Evolutionary conservation across 2,888 invertebrate genomes (phyloP).

Genomic region (Ptilodon capucinus): DNA sequence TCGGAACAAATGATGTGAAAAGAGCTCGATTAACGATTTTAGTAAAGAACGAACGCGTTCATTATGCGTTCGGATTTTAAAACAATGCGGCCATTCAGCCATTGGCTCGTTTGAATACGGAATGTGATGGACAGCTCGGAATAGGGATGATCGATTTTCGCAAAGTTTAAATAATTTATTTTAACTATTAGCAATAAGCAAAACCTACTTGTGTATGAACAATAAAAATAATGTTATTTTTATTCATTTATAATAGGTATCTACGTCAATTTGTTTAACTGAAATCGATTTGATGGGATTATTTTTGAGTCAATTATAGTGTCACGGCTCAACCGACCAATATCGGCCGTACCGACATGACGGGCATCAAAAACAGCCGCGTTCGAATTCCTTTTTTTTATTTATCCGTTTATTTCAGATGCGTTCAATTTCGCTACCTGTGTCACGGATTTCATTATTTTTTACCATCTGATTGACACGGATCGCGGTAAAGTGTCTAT

Average conservation of each 20-base stretch:
- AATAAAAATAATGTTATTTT: too few relatives aligned
- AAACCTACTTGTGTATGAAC: not conserved
- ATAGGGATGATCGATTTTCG: constrained; percentile 1
- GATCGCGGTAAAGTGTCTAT: constrained; percentile 51
- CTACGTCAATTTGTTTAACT: too few relatives aligned
- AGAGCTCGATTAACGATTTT: constrained; percentile 75
- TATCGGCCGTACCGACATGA: not conserved
- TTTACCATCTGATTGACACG: constrained; percentile 55
- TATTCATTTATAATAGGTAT: too few relatives aligned
- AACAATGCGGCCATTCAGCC: constrained; percentile 75
- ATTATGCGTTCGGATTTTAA: constrained; percentile 74
- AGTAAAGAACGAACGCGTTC: constrained; percentile 63
- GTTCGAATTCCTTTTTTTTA: constrained; percentile 39
- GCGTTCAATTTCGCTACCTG: constrained; percentile 52
- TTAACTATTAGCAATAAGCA: not conserved
- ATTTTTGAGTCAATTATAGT: not conserved
- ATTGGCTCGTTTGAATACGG: constrained; percentile 72
- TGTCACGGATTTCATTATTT: constrained; percentile 58
- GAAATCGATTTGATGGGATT: too few relatives aligned
- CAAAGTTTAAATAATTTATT: not conserved
- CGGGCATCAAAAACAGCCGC: constrained; percentile 49
- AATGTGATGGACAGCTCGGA: constrained; percentile 57
- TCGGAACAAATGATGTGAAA: constrained; percentile 76
- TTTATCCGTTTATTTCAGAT: constrained; percentile 70
- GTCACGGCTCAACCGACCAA: not conserved